A percentile compares a stretch with the other conserved stretches of the same genome.
phyloP scores from a whole-genome alignment of 1,140 invertebrate genomes.

The Polypedilum vanderplanki region DNA sequence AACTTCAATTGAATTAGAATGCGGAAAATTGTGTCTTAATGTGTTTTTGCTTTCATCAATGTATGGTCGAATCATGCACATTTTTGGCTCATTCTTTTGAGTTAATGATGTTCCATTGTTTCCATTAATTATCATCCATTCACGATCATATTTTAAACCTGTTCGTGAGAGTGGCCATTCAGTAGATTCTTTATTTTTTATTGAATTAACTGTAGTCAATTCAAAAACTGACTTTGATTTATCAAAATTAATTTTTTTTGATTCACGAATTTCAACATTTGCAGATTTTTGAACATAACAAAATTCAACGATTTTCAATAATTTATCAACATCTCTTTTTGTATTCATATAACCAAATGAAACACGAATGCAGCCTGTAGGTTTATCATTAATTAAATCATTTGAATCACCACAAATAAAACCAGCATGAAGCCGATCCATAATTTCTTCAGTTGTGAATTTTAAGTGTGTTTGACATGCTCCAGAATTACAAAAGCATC shows the following conservation, averaged over 20 bases:
- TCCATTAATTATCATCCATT: constrained; percentile 83
- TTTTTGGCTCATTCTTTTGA: constrained; percentile 73
- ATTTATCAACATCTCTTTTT: constrained; percentile 58
- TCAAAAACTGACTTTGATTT: constrained; percentile 38
- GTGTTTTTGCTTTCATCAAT: constrained; percentile 55
- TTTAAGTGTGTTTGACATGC: constrained; percentile 80
- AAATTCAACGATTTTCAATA: constrained; percentile 65
- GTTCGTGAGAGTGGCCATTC: constrained; percentile 62
- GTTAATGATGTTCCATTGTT: constrained; percentile 71
- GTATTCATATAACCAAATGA: constrained; percentile 93
- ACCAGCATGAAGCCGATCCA: constrained; percentile 49
- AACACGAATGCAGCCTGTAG: constrained; percentile 85
- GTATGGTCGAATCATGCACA: constrained; percentile 74
- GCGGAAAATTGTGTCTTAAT: constrained; percentile 58
- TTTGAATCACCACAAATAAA: constrained; percentile 87
- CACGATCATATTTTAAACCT: constrained; percentile 80
- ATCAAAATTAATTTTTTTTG: background rate
- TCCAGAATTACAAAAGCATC: constrained; percentile 95
- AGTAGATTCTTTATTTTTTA: constrained; percentile 69
- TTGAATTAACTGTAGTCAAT: constrained; percentile 79
- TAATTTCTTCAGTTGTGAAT: constrained; percentile 59
- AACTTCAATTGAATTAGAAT: constrained; percentile 27
- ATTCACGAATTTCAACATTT: background rate
- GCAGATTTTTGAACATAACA: constrained; percentile 45
- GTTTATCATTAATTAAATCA: constrained; percentile 81